A percentile compares a stretch with the other conserved stretches of the same genome.
phyloP scores from a whole-genome alignment of 2,797 vertebrate species.

The Gambelia wislizenii region DNA sequence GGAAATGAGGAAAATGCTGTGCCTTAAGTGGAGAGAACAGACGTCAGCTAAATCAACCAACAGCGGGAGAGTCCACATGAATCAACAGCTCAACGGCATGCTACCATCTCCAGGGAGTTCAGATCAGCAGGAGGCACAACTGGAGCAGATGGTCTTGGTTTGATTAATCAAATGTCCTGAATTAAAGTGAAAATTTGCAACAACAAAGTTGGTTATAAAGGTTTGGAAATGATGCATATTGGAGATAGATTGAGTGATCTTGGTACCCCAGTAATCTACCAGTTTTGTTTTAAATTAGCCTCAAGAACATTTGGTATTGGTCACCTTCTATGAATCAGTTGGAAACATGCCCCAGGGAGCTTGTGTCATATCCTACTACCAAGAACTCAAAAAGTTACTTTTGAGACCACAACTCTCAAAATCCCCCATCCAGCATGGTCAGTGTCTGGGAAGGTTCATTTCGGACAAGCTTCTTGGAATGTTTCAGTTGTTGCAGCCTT shows the following conservation, averaged over 20 bases:
- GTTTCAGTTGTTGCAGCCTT: too few relatives aligned
- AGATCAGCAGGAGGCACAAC: constrained; percentile 65
- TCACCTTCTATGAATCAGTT: not conserved
- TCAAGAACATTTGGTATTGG: not conserved
- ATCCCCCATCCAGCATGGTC: too few relatives aligned
- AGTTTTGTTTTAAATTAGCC: not conserved
- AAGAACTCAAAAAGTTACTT: too few relatives aligned
- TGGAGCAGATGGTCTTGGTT: constrained; percentile 73
- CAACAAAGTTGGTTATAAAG: constrained; percentile 42
- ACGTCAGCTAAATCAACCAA: constrained; percentile 57
- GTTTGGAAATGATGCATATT: constrained; percentile 40
- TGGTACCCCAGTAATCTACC: not conserved
- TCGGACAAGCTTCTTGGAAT: too few relatives aligned
- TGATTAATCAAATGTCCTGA: constrained; percentile 71
- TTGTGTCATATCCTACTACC: not conserved
- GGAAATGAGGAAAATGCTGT: constrained; percentile 50
- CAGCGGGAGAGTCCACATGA: constrained; percentile 65
- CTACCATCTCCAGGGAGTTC: constrained; percentile 63
- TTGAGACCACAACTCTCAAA: too few relatives aligned
- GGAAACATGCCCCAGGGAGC: not conserved
- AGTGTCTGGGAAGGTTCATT: too few relatives aligned
- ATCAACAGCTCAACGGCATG: constrained; percentile 62
- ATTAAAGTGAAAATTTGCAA: constrained; percentile 59
- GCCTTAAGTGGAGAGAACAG: constrained; percentile 53
- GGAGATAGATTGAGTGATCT: not conserved